phyloP scores from a whole-genome alignment of 30 jellyfish, hydroid and myxozoan species.

The Phacellophora camtschatica region DNA sequence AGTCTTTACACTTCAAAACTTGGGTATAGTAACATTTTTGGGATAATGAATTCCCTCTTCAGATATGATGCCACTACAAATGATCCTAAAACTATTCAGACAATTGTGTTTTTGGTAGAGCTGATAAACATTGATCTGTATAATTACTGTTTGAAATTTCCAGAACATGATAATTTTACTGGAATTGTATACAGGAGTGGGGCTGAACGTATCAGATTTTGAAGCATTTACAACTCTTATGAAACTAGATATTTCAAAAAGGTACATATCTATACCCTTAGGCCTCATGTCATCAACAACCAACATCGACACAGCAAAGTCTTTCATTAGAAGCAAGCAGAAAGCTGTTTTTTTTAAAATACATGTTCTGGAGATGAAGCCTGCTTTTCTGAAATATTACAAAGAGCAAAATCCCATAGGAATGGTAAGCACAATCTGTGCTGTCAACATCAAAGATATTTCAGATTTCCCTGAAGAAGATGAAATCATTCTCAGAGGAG shows the following conservation, averaged over 20 bases:
- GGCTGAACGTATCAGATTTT: conserved; percentile 37
- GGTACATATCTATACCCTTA: conserved; percentile 86
- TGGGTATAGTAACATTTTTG: conserved; percentile 70
- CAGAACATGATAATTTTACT: conserved; percentile 47
- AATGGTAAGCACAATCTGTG: conserved; percentile 88
- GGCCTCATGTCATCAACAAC: conserved; percentile 76
- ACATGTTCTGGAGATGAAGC: conserved; percentile 64
- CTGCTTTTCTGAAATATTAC: conserved; percentile 38
- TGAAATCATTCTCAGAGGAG: conserved; percentile 79
- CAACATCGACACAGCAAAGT: conserved; percentile 29
- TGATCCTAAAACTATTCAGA: conserved; percentile 38
- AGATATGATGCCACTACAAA: conserved; percentile 61
- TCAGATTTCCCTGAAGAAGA: conserved; percentile 74
- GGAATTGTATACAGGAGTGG: conserved; percentile 86
- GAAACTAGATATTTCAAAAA: conserved; percentile 47
- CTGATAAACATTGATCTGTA: conserved; percentile 69
- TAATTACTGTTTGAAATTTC: conserved; percentile 60
- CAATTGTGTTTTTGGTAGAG: conserved; percentile 78
- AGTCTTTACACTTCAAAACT: conserved; percentile 67
- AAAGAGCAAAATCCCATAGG: conserved; percentile 57
- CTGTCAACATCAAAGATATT: conserved; percentile 67
- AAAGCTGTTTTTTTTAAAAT: conserved; percentile 71
- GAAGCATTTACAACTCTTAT: conserved; percentile 49
- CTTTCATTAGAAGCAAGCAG: conserved; percentile 23
- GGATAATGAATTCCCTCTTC: conserved; percentile 64